phyloP scores from a whole-genome alignment of 2,797 vertebrate species.

The Perdix hodgsoniae region DNA sequence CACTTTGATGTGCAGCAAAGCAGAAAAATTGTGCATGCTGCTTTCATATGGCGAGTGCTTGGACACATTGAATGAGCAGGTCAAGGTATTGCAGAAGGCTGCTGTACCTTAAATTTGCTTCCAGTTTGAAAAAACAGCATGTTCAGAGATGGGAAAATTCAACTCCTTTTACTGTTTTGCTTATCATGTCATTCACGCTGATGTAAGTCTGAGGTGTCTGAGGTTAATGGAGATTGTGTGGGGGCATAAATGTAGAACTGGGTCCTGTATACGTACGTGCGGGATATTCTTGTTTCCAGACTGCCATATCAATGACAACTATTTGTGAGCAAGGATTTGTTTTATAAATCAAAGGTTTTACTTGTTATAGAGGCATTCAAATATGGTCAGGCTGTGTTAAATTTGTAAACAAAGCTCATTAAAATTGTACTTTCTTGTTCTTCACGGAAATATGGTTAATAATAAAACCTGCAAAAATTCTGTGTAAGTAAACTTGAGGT shows the following conservation, averaged over 20 bases:
- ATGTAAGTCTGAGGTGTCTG: not conserved
- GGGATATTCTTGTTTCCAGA: not conserved
- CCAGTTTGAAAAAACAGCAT: not conserved
- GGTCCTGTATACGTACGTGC: rapidly evolving
- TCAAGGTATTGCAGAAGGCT: rapidly evolving
- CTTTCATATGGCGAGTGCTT: rapidly evolving
- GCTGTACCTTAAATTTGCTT: not conserved
- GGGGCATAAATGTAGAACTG: not conserved
- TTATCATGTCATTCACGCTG: rapidly evolving
- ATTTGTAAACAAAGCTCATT: not conserved
- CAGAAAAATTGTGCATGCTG: rapidly evolving
- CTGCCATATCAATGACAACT: rapidly evolving
- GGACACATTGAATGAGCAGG: rapidly evolving
- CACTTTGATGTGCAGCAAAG: not conserved
- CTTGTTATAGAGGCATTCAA: not conserved
- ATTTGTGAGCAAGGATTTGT: not conserved
- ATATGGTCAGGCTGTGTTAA: not conserved
- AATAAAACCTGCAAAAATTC: not conserved
- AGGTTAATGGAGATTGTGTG: not conserved
- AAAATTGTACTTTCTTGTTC: not conserved
- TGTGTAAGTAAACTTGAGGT: not conserved
- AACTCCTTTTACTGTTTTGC: not conserved
- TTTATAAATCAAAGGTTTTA: not conserved
- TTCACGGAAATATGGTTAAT: not conserved
- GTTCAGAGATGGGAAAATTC: not conserved